A percentile compares a stretch with the other conserved stretches of the same genome.
phyloP scores from a whole-genome alignment of 2,113 vertebrate genomes.

The Malaclemys terrapin region DNA sequence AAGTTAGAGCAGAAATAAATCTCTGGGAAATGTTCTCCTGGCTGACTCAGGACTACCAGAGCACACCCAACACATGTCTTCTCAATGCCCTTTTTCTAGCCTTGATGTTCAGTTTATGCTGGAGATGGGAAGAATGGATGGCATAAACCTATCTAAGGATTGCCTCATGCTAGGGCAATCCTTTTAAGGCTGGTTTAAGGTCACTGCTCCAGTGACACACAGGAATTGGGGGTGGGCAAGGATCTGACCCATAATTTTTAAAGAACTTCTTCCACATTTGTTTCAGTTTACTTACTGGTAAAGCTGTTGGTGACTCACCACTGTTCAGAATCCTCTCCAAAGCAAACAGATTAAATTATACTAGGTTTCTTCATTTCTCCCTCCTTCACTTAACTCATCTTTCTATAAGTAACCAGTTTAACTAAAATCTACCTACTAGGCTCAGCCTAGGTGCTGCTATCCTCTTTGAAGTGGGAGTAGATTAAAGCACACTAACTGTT shows the following conservation, averaged over 20 bases:
- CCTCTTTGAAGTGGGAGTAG: not conserved
- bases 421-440: not conserved
- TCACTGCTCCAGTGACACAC: not conserved
- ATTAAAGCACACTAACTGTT: not conserved
- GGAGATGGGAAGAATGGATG: not conserved
- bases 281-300: not conserved
- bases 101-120: accelerated
- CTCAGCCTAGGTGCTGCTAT: not conserved
- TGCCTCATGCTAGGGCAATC: not conserved
- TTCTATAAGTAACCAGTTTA: not conserved
- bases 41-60: not conserved
- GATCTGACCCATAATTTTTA: not conserved
- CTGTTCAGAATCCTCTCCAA: conserved; percentile 18
- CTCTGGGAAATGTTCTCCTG: not conserved
- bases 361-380: not conserved
- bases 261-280: not conserved
- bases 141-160: not conserved
- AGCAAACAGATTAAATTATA: not conserved
- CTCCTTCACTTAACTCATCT: not conserved
- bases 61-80: not conserved
- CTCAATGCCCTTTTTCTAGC: accelerated
- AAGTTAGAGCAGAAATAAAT: not conserved
- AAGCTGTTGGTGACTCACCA: not conserved
- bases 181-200: not conserved
- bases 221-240: not conserved